Conservation (phyloP, 2,888 invertebrate species). For the Heterodera filipjevi region DNA sequence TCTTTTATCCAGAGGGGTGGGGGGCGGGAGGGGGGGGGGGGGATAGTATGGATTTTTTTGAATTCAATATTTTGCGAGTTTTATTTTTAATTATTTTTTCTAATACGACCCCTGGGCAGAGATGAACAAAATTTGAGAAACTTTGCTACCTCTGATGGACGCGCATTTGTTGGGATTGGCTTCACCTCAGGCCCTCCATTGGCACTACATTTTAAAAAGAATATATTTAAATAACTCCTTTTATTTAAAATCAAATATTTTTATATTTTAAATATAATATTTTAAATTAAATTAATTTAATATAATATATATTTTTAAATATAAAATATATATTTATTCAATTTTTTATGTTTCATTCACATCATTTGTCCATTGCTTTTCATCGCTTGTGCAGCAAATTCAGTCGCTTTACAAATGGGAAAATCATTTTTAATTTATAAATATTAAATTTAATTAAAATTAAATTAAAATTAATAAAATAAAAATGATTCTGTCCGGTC, state of each 20-base stretch:
- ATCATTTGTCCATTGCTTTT: slow-evolving; percentile 44
- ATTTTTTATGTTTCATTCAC: slow-evolving; percentile 30
- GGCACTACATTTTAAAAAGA: slow-evolving; percentile 17
- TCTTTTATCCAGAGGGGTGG: no score
- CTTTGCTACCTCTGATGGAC: slow-evolving; percentile 15
- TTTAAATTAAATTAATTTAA: no score
- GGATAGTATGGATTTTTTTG: no score
- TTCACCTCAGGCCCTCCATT: slow-evolving; percentile 43
- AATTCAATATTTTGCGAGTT: no score
- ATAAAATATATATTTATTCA: background rate
- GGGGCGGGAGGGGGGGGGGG: slow-evolving; percentile 41
- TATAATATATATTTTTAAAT: no score
- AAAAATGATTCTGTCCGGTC: no score
- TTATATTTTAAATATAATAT: no score
- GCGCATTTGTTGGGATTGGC: slow-evolving; percentile 39
- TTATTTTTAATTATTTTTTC: no score
- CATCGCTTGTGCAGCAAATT: slow-evolving; percentile 49
- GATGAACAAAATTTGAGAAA: background rate
- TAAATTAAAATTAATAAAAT: no score
- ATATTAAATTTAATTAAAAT: background rate
- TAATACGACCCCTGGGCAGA: no score
- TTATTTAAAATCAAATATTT: slow-evolving; percentile 8
- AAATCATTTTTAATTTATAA: background rate
- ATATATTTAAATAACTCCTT: background rate
- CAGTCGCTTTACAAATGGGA: slow-evolving; percentile 37